These are phyloP conservation scores for Cephalopterus ornatus DNA, from an alignment of 2,113 vertebrate species.

Conservation along the genomic window DNA sequence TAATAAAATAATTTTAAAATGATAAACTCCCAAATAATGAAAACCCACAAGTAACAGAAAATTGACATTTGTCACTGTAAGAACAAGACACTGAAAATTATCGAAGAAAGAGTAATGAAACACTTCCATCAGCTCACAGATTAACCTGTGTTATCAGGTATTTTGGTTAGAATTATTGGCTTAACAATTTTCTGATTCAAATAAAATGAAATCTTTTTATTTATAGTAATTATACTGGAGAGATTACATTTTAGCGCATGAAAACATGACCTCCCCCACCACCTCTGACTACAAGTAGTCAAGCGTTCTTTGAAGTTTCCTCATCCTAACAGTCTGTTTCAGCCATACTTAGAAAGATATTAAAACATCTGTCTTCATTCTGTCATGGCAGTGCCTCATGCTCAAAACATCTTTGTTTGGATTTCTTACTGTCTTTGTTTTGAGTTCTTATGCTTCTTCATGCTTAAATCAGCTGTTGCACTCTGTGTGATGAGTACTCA, in stretches of 20 bases:
- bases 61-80: not conserved
- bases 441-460: not conserved
- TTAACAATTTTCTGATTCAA: not conserved
- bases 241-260: not conserved
- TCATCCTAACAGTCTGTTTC: not conserved
- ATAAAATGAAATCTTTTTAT: not conserved
- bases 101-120: not conserved
- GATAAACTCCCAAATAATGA: not conserved
- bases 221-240: not conserved
- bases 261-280: not conserved
- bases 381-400: not conserved
- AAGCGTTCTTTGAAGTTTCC: not conserved
- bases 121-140: not conserved
- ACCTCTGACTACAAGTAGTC: not conserved
- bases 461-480: not conserved
- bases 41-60: not conserved
- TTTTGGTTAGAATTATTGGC: not conserved
- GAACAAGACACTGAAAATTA: not conserved
- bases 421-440: not conserved
- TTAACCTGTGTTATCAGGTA: not conserved
- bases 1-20: not conserved
- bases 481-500: not conserved
- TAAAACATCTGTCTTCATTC: not conserved
- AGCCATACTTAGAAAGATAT: not conserved
- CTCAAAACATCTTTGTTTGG: not conserved